Evolutionary conservation across 2,888 invertebrate species (phyloP), one percentile per base, ranked within the genome.

Genomic region (Calameuta idolon): DNA sequence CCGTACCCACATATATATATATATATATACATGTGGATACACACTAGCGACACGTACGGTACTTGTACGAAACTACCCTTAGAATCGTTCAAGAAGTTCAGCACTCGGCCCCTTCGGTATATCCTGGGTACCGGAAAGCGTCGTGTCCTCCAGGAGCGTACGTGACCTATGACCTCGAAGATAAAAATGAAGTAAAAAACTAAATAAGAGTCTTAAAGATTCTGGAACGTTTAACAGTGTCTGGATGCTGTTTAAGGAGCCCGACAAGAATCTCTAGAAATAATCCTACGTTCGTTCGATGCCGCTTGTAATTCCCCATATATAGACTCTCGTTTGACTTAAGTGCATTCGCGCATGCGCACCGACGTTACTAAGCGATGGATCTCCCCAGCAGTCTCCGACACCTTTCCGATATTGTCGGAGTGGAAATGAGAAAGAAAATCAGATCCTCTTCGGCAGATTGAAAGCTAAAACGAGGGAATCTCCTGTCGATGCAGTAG

Each of bases 391-490:
- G 79, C 80, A 74, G 75, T 68, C 76, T 81, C 82, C 55, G 55
- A 75, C 75, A 78, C 76, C 79, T 79, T 74, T 80, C 82, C 86
- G 83, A 89, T 87, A 88, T 87, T 85, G 85, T 86, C 87, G 81
- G 84, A 84, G 85, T 88, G 85, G 87, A 89, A 89, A 89, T 87
- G 89, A 88, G 88, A 86, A 85, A 85, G 89, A 89, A 89, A 90
- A 90, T 89, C 88, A 84, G 85, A 87, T 88, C 86, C 85, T 83
- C 83, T 9, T 55, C 81, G 76, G 79, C 84, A 88, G 86, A 90
- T 90, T 88, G 89, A 87, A 89, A 89, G 88, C 87, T 89, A 87
- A 90, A 89, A 89, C 88, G 89, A 87, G 86, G 77, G 83, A 82
- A 82, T 76, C 34, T 75, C 34, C 77, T 74, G 74, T 34, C 31